Percentiles rank a stretch among this genome's conserved stretches.
These are phyloP conservation scores for Polia nebulosa DNA, from an alignment of 2,888 invertebrate species.

Conservation along the genomic window DNA sequence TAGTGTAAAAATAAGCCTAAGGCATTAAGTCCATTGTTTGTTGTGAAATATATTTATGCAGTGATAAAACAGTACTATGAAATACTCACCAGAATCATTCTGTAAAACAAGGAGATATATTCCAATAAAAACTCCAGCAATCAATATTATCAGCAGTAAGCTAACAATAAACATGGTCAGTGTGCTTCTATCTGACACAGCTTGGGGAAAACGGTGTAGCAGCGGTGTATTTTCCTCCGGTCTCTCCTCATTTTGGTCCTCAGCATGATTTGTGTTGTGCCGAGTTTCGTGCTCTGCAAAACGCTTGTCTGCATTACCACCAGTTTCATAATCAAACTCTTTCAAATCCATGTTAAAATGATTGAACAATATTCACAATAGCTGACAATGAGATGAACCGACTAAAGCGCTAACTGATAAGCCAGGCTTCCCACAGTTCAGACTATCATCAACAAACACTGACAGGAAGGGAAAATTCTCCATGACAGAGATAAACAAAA, in stretches of 20 bases:
- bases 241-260: slow-evolving; percentile 58
- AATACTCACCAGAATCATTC: slow-evolving; percentile 76
- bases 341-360: slow-evolving; percentile 40
- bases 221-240: slow-evolving; percentile 78
- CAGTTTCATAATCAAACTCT: slow-evolving; percentile 31
- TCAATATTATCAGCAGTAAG: slow-evolving; percentile 75
- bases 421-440: slow-evolving; percentile 44
- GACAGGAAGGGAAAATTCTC: slow-evolving; percentile 47
- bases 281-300: slow-evolving; percentile 82
- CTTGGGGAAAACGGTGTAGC: slow-evolving; percentile 72
- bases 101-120: slow-evolving; percentile 83
- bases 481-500: slow-evolving; percentile 53
- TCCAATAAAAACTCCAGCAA: slow-evolving; percentile 81
- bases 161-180: slow-evolving; percentile 73
- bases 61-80: not conserved
- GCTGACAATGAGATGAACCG: slow-evolving; percentile 45
- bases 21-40: not conserved
- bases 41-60: not conserved
- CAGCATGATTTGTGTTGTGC: slow-evolving; percentile 71
- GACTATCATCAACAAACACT: slow-evolving; percentile 56
- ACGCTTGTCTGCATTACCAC: slow-evolving; percentile 37
- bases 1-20: no score
- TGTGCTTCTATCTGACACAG: slow-evolving; percentile 53
- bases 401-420: slow-evolving; percentile 49
- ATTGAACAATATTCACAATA: slow-evolving; percentile 25